Conservation (phyloP, 1,140 invertebrate species). For the Eulimnadia texana region DNA sequence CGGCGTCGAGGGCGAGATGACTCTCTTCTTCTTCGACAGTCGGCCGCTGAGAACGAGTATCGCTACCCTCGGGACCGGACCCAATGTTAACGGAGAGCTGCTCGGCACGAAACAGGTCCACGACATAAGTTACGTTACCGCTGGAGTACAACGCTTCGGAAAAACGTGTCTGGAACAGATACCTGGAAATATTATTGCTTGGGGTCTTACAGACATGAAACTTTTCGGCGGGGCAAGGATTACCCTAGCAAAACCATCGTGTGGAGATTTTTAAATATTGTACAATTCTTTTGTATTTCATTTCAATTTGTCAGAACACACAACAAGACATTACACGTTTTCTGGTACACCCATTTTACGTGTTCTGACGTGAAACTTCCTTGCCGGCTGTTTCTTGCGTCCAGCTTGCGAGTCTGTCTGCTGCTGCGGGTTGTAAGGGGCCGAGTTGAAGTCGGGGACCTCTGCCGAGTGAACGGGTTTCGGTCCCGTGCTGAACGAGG, state of each 20-base stretch:
- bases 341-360: background rate
- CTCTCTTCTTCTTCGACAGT: conserved; percentile 6
- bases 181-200: conserved; percentile 1
- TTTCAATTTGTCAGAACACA: background rate
- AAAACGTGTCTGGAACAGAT: background rate
- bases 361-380: background rate
- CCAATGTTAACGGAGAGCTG: conserved; percentile 1
- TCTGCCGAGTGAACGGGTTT: background rate
- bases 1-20: conserved; percentile 14
- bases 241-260: conserved; percentile 1
- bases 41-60: background rate
- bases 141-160: background rate
- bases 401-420: background rate
- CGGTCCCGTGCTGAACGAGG: background rate
- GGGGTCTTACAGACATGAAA: conserved; percentile 9
- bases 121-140: background rate
- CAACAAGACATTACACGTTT: background rate
- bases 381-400: background rate
- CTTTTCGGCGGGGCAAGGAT: conserved; percentile 1
- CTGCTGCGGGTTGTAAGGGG: background rate
- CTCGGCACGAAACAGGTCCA: background rate
- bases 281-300: background rate
- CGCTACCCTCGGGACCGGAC: background rate
- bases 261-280: conserved; percentile 7
- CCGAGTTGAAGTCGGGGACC: background rate